phyloP scores from a whole-genome alignment of 2,888 invertebrate species.

The Cryptocephalus moraei region DNA sequence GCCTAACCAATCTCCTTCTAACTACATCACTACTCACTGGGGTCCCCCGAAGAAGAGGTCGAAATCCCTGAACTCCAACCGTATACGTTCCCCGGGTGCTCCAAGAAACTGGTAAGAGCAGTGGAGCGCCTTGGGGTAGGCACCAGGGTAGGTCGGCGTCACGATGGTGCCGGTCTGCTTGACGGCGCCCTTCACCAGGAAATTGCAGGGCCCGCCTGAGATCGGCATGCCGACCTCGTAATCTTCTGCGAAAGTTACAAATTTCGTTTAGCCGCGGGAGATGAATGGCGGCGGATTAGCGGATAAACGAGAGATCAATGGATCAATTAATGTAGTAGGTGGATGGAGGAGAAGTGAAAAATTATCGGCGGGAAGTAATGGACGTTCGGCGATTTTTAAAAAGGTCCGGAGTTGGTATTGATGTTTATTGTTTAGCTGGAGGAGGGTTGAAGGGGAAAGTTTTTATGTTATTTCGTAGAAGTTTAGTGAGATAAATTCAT shows the following conservation, averaged over 20 bases:
- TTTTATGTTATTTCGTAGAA: too few species aligned
- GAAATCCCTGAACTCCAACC: constrained; percentile 94
- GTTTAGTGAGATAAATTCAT: too few species aligned
- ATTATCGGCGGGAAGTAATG: too few species aligned
- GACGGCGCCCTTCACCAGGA: constrained; percentile 64
- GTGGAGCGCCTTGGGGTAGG: constrained; percentile 92
- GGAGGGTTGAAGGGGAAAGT: too few species aligned
- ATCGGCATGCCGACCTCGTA: constrained; percentile 86
- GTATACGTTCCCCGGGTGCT: constrained; percentile 78
- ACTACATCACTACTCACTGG: constrained; percentile 78
- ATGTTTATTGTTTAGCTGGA: too few species aligned
- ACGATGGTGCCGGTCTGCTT: constrained; percentile 76
- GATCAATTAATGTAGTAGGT: too few species aligned
- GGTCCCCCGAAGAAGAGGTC: constrained; percentile 97
- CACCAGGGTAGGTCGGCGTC: constrained; percentile 97
- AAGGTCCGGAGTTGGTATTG: too few species aligned
- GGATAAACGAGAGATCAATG: too few species aligned
- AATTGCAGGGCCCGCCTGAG: constrained; percentile 73
- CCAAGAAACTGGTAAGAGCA: constrained; percentile 94
- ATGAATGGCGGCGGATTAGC: too few species aligned
- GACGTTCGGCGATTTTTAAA: too few species aligned
- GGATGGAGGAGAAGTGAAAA: too few species aligned
- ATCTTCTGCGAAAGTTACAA: constrained; percentile 54
- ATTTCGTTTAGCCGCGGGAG: not conserved
- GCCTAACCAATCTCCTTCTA: too few species aligned